Evolutionary conservation across 2,113 vertebrate genomes (phyloP), one percentile per base, ranked within the genome.

Genomic region (Taxidea taxus): DNA sequence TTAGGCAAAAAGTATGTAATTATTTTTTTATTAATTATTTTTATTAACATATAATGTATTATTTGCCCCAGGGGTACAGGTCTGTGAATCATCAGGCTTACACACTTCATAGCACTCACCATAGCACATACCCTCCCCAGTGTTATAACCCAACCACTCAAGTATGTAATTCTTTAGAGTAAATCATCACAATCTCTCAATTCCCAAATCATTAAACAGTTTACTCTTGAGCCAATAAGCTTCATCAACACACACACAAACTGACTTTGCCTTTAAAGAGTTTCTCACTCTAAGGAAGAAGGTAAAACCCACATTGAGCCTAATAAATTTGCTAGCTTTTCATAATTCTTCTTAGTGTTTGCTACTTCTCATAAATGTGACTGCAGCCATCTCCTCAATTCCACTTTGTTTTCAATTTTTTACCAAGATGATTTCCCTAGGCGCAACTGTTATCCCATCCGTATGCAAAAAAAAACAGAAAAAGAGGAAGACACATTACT

Each of bases 201-300:
- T 96, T 97, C 75, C 80, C 87, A 95, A 92, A 60, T 97, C 91
- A 97, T 91, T 92, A 37, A 96, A 80, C 21, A 96, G 34, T 95
- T 97, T 83, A 94, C 42, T 42, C 25, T 93, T 97, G 42, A 85
- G 70, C 49, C 87, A 96, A 95, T 95, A 97, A 95, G 44, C 39
- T 87, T 86, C 68, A 98, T 97, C 95, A 96, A 89, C 62, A 98
- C 31, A 56, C 51, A 96, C 66, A 97, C 90, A 98, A 89, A 97
- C 96, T 98, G 95, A 95, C 96, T 98, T 98, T 98, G 85, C 85
- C 60, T 66, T 93, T 82, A 87, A 80, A 70, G 89, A 97, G 25
- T 97, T 98, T 89, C 96, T 96, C 94, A 96, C 94, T 97, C 96
- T 95, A 91, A 86, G 34, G 80, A 97, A 98, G 95, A 94, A 97